phyloP scores from a whole-genome alignment of 2,888 invertebrate genomes.

The Lochmaea crataegi region DNA sequence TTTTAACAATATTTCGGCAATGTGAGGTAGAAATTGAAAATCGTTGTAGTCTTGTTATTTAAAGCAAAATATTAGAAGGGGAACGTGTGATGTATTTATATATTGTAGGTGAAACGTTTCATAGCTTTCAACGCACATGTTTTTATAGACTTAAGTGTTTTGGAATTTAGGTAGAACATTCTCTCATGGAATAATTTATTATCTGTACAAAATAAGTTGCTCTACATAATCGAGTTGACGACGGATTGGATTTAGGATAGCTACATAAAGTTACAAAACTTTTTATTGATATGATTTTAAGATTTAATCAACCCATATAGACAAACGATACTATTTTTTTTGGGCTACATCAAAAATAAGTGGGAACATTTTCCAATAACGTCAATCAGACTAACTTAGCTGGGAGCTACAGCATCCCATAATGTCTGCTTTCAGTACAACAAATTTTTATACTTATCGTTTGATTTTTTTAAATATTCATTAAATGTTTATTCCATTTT shows the following conservation, averaged over 20 bases:
- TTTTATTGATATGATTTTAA: no score
- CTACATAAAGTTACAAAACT: not conserved
- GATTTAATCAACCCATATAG: no score
- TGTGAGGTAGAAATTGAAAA: constrained; percentile 10
- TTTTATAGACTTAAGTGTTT: constrained; percentile 23
- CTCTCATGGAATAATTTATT: constrained; percentile 2
- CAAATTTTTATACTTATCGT: no score
- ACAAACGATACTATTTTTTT: no score
- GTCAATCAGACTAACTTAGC: no score
- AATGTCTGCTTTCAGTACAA: no score
- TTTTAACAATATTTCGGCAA: constrained; percentile 1
- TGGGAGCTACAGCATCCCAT: no score
- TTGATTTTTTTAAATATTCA: no score
- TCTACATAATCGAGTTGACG: not conserved
- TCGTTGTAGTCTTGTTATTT: constrained; percentile 23
- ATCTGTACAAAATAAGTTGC: not conserved
- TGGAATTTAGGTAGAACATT: constrained; percentile 18
- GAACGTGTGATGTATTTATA: constrained; percentile 26
- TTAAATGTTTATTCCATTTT: no score
- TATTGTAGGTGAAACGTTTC: constrained; percentile 24
- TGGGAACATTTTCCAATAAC: no score
- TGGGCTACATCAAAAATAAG: no score
- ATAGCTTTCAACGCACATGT: constrained; percentile 31
- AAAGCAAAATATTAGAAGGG: constrained; percentile 21
- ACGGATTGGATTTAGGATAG: not conserved